Base-by-base conservation (phyloP, 2,888 invertebrate species). In the Calephelis perditalis region DNA sequence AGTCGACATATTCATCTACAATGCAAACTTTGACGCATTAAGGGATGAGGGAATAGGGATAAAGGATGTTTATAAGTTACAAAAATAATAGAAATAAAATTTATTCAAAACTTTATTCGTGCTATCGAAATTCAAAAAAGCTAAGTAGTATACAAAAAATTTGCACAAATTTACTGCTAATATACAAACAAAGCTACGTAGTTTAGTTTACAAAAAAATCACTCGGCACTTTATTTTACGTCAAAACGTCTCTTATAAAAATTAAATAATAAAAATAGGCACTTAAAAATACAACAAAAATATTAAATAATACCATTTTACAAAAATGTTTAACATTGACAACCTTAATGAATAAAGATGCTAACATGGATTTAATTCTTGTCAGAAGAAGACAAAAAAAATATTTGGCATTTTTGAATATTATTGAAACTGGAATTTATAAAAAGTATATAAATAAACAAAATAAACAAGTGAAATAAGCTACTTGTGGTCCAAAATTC, bases 171-270 rank as follows among this genome's bases (percentile, higher is more conserved):
- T 45, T 55, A 46, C 40, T 55, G 36, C 59, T 59, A 59, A 56
- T 56, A 59, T 59, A 59, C 59, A 59, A 59, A 59, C 49, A 49
- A 49, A 49, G 49, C 49, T 49, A 49, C 49, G 15, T 49, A 35
- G 49, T 15, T 49, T 35, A 49, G 49, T 49, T 49, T 49, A 49
- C 49, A 49, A 49, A 49, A n/a, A 15, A 49, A 35, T 47, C 26
- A 49, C 49, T 26, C 15, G 26, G 35, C 11, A 35, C 49, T 10
- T 49, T 47, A 58, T 49, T 47, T 12, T 15, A 47, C 9, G 11
- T 52, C 36, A 45, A 55, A 26, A 45, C 46, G 36, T 56, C 55
- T 43, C 44, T 36, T 46, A 59, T 37, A 58, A 26, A 47, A 58
- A 46, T 45, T 37, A 55, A 55, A 59, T 12, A 36, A 59, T 55